phyloP scores from a whole-genome alignment of 2,797 vertebrate species.

The Hirundo rustica region DNA sequence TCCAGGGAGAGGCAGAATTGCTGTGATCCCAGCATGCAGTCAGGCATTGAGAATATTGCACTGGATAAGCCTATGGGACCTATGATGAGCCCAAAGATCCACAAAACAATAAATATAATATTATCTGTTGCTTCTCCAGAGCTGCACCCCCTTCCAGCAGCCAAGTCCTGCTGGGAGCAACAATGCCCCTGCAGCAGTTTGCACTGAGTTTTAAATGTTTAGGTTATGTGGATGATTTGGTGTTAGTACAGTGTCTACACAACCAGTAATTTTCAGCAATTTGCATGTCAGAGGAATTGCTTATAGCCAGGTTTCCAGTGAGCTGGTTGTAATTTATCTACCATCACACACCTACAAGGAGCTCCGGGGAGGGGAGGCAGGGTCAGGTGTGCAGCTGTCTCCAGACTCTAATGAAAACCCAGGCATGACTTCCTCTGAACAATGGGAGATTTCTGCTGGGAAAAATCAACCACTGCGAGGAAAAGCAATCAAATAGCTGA shows the following conservation, averaged over 20 bases:
- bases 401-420: constrained; percentile 1
- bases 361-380: background rate
- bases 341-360: background rate
- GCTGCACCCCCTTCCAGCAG: background rate
- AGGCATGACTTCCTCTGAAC: background rate
- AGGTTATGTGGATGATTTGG: background rate
- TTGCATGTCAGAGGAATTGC: background rate
- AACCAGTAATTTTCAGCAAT: constrained; percentile 9
- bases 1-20: background rate
- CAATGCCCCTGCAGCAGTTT: background rate
- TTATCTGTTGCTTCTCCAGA: background rate
- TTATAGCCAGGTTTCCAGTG: background rate
- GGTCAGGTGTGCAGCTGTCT: background rate
- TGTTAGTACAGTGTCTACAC: background rate
- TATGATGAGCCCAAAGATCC: background rate
- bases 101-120: background rate
- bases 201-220: background rate
- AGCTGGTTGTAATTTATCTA: background rate
- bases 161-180: background rate
- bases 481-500: background rate
- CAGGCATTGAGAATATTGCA: background rate
- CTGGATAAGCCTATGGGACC: background rate
- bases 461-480: background rate
- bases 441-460: background rate
- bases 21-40: background rate